phyloP scores from a whole-genome alignment of 2,888 invertebrate species.

The Tineola bisselliella region DNA sequence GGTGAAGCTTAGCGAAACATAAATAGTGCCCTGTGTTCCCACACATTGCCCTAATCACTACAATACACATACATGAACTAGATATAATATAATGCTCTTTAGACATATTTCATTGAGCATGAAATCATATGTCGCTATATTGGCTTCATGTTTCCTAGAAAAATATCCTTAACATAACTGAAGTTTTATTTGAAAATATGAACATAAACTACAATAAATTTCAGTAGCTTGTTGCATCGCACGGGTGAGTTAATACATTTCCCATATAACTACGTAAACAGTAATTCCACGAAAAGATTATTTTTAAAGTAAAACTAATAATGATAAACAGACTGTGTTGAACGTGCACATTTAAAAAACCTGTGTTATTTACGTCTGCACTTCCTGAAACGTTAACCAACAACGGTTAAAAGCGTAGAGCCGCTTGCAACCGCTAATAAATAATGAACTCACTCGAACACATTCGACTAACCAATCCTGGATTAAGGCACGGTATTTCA shows the following conservation, averaged over 20 bases:
- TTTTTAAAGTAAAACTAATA: too few relatives aligned
- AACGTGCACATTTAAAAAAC: not conserved
- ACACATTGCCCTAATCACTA: not conserved
- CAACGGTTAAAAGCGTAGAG: not conserved
- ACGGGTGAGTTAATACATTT: too few relatives aligned
- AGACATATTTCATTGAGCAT: not conserved
- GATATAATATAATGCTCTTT: not conserved
- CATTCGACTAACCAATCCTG: not conserved
- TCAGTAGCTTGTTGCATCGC: too few relatives aligned
- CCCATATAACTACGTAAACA: too few relatives aligned
- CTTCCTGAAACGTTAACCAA: not conserved
- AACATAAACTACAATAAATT: too few relatives aligned
- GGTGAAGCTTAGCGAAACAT: not conserved
- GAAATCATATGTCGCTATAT: not conserved
- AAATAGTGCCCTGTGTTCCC: not conserved
- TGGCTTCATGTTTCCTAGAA: too few relatives aligned
- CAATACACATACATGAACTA: not conserved
- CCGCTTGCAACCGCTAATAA: not conserved
- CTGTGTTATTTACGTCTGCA: not conserved
- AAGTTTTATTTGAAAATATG: too few relatives aligned
- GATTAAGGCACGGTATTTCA: not conserved
- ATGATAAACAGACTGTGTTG: not conserved
- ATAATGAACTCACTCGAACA: not conserved
- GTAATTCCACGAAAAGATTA: too few relatives aligned
- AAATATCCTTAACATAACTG: too few relatives aligned